Evolutionary conservation across 2,797 vertebrate genomes (phyloP).

Genomic region (Enteromius treurensis): DNA sequence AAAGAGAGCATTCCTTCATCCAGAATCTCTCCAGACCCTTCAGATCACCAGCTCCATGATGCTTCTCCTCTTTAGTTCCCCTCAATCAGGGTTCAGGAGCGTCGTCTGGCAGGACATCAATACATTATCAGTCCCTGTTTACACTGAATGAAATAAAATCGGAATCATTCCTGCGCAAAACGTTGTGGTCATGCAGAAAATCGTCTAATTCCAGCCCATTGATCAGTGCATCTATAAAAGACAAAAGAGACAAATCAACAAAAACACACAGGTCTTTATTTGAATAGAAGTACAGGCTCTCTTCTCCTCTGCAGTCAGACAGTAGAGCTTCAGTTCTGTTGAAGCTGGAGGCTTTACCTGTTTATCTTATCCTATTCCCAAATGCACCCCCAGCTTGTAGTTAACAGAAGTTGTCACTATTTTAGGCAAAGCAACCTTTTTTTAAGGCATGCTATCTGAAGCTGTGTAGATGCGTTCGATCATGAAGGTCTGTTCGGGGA

Average conservation of each 20-base stretch:
- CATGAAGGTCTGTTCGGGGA: neutral
- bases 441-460: neutral
- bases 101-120: too few species aligned
- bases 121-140: too few species aligned
- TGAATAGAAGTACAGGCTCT: neutral
- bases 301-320: neutral
- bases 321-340: neutral
- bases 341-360: neutral
- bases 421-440: neutral
- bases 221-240: neutral
- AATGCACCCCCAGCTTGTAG: neutral
- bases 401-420: neutral
- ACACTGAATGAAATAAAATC: too few species aligned
- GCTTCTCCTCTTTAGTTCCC: too few species aligned
- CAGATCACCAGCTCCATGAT: too few species aligned
- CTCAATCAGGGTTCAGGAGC: too few species aligned
- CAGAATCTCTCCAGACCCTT: too few species aligned
- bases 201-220: too few species aligned
- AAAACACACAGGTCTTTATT: neutral
- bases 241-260: neutral
- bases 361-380: slow-evolving; percentile 4
- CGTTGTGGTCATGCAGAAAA: too few species aligned
- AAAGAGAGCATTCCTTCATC: too few species aligned
- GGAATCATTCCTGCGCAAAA: too few species aligned
- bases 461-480: neutral